Base-by-base conservation (phyloP, 2,888 invertebrate species). In the Leptopterna dolabrata region DNA sequence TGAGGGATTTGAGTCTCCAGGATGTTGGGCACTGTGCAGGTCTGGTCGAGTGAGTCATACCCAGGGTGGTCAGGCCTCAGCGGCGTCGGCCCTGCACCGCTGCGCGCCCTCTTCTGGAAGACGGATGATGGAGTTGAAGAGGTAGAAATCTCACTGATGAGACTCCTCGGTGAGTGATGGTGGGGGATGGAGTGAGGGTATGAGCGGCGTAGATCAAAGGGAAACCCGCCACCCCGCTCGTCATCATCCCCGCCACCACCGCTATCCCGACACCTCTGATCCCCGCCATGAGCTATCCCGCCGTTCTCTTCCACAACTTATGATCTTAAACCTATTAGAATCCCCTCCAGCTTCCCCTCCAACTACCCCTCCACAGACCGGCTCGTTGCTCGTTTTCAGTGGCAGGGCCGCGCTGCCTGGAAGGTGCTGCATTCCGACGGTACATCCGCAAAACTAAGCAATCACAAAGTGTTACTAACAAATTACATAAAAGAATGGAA, bases 61-160 rank as follows among this genome's bases (percentile, higher is more conserved):
- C n/a, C n/a, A n/a, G n/a, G n/a, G n/a, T n/a, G n/a, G n/a, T n/a
- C n/a, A n/a, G n/a, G n/a, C n/a, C n/a, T n/a, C n/a, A n/a, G n/a
- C n/a, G n/a, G n/a, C n/a, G 4, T n/a, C 51, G 6, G 16, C n/a
- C n/a, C n/a, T 51, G 6, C 16, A 16, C n/a, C 47, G 13, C n/a
- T n/a, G 16, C 51, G 0, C 51, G n/a, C 19, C 55, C 24, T 24
- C 63, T 63, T 63, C 63, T n/a, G 24, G 63, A 63, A 24, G 63
- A 63, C 63, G 63, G 63, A 63, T 63, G 63, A 63, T 63, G 63
- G 63, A 63, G 63, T 24, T 24, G 63, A 63, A 27, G 63, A 63
- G 63, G 63, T 63, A 63, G 63, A 63, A 63, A 63, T 63, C 63
- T 24, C 63, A n/a, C 63, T 63, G 63, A 63, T 63, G 63, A 63